Percentiles rank a stretch among this genome's conserved stretches.
These are phyloP conservation scores for Ashinkailepas kermadecensis DNA, from an alignment of 2,888 invertebrate species.

Conservation along the genomic window DNA sequence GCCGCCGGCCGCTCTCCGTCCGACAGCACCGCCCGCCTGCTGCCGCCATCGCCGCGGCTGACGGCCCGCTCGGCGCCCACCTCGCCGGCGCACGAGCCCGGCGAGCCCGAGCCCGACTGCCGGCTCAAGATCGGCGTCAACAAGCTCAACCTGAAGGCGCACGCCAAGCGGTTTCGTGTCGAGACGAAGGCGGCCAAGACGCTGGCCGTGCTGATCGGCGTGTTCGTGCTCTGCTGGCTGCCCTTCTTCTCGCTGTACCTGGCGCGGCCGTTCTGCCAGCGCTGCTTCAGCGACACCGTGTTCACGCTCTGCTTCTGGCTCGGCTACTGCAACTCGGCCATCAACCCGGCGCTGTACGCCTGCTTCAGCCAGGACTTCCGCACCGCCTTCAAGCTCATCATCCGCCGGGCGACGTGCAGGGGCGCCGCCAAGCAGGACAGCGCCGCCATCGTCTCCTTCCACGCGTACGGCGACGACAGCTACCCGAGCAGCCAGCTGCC, in stretches of 20 bases:
- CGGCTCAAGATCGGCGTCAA: slow-evolving; percentile 53
- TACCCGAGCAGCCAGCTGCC: neutral
- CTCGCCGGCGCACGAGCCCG: slow-evolving; percentile 14
- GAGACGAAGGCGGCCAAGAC: slow-evolving; percentile 97
- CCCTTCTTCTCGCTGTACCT: slow-evolving; percentile 95
- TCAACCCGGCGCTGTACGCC: slow-evolving; percentile 91
- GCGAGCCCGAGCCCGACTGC: slow-evolving; percentile 39
- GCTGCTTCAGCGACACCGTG: slow-evolving; percentile 73
- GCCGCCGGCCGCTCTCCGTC: neutral
- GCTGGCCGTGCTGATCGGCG: slow-evolving; percentile 91
- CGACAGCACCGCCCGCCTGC: neutral
- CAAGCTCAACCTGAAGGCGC: slow-evolving; percentile 70
- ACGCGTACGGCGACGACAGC: neutral
- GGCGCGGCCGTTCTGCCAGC: slow-evolving; percentile 77
- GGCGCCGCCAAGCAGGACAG: neutral
- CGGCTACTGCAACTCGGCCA: slow-evolving; percentile 93
- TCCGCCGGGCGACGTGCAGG: slow-evolving; percentile 41
- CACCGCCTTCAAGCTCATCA: slow-evolving; percentile 85
- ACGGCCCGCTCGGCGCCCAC: slow-evolving; percentile 22
- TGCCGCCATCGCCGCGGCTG: neutral
- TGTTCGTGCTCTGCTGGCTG: slow-evolving; percentile 93
- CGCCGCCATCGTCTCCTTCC: neutral
- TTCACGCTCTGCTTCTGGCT: slow-evolving; percentile 94
- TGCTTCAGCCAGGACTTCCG: slow-evolving; percentile 91
- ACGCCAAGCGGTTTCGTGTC: slow-evolving; percentile 82